Evolutionary conservation across 2,797 vertebrate species (phyloP).

Genomic region (Gobio occitaniae): DNA sequence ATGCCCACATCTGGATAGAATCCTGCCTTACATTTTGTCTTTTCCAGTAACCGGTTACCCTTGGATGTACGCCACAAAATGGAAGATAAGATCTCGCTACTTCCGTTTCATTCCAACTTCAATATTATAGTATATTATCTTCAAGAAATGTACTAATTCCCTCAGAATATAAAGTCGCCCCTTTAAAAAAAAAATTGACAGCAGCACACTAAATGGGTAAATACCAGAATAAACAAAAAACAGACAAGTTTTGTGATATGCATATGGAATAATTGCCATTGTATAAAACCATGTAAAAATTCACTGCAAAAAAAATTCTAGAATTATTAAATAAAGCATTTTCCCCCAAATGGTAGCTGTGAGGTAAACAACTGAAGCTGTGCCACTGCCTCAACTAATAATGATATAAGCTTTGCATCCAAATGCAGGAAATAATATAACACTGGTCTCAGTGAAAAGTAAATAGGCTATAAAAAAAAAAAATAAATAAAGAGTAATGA

Average conservation of each 20-base stretch:
- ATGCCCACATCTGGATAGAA: too few relatives aligned
- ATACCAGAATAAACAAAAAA: not conserved
- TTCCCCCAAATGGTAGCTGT: not conserved
- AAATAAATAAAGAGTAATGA: not conserved
- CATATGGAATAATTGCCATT: not conserved
- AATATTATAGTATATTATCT: not conserved
- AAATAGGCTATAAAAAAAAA: not conserved
- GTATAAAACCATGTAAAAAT: not conserved
- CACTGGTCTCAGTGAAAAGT: not conserved
- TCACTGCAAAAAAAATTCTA: too few relatives aligned
- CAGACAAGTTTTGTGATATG: not conserved
- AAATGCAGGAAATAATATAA: not conserved
- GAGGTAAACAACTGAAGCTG: not conserved
- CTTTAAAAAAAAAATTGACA: too few relatives aligned
- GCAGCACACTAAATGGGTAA: not conserved
- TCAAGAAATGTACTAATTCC: not conserved
- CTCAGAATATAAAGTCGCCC: not conserved
- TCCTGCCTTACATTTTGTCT: not conserved
- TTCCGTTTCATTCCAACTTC: not conserved
- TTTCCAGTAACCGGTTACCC: not conserved
- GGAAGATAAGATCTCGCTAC: not conserved
- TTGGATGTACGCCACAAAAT: not conserved
- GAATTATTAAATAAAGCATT: not conserved
- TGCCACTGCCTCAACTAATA: not conserved
- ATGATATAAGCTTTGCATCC: not conserved